Evolutionary conservation across 2,113 vertebrate genomes (phyloP), one percentile per base, ranked within the genome.

Genomic region (Blennius ocellaris): DNA sequence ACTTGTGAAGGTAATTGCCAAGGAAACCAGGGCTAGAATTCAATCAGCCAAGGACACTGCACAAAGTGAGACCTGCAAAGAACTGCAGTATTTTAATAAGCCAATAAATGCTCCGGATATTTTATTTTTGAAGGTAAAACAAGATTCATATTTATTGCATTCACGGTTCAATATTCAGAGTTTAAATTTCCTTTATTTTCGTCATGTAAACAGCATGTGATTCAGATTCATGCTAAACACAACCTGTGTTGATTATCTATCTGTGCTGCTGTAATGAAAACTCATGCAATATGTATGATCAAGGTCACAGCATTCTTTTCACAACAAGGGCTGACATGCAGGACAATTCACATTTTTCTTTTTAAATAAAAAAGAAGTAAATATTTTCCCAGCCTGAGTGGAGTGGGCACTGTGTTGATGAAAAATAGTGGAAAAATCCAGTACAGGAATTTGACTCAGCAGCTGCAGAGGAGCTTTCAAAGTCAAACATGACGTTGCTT

Each of bases 21-120:
- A 57, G 56, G 59, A 74, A 52, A 45, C 2, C 39, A 48, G 14
- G 52, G 43, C 30, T 43, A 51, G 61, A 61, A 54, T 58, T 39
- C 17, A 64, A 8, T 70, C 70, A 63, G 67, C 54, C 58, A 57
- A 80, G 63, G 69, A 67, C 57, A 52, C 16, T 4, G 44, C 30
- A 55, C 30, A 37, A 37, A 43, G 11, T 37, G 12, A 49, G 41
- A 72, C 49, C 10, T 60, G 38, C 37, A 12, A 16, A 17, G 12
- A 70, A 61, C 44, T 60, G 41, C 14, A 7, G 55, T 16, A 14
- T 47, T 56, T 58, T 40, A 41, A 58, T 21, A 54, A 21, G 49
- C 8, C 55, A 30, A 56, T 16, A 41, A 6, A 4, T 16, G 3
- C 38, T 11, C 21, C 4, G 21, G 21, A 30, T 30, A 30, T 30